Conservation (phyloP, 2,113 vertebrate species). For the Plectropomus leopardus region DNA sequence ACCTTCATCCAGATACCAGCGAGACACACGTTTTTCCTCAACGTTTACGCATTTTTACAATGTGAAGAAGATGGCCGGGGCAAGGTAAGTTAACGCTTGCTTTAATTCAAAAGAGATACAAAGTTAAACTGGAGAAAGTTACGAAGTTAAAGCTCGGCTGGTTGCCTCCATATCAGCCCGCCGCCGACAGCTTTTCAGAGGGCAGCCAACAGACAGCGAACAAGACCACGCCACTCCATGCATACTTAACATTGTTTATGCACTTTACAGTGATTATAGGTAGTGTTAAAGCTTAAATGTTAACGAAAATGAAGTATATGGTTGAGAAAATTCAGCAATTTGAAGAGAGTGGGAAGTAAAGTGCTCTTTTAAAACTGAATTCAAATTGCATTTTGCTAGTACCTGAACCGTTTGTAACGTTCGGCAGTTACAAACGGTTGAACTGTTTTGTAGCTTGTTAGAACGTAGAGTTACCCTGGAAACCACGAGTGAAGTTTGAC, state of each 20-base stretch:
- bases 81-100: conserved; percentile 66
- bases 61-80: conserved; percentile 85
- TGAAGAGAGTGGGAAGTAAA: background rate
- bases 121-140: conserved; percentile 47
- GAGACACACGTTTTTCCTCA: background rate
- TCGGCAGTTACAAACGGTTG: background rate
- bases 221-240: background rate
- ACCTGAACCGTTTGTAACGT: background rate
- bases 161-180: background rate
- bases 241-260: background rate
- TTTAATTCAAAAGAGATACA: background rate
- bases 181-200: conserved; percentile 1
- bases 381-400: background rate
- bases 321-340: too few species aligned
- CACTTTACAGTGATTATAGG: background rate
- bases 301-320: fast-evolving
- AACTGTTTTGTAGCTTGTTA: background rate
- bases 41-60: conserved; percentile 62
- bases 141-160: background rate
- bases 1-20: background rate
- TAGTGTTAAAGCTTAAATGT: background rate
- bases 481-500: background rate
- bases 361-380: background rate
- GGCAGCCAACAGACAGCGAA: background rate
- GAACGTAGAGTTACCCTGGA: background rate